phyloP scores from a whole-genome alignment of 2,797 vertebrate species.

The Darevskia mixta region DNA sequence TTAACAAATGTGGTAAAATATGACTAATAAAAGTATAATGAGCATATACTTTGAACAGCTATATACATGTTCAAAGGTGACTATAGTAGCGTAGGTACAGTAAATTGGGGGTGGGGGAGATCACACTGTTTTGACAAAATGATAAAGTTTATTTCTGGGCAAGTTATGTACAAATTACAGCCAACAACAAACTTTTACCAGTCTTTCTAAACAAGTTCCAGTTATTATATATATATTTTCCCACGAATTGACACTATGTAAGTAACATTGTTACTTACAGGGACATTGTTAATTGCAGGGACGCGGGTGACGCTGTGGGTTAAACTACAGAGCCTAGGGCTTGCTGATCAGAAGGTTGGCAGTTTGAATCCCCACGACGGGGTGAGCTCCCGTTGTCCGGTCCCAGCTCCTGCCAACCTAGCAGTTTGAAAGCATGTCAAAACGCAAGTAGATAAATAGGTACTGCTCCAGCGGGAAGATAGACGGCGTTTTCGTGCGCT shows the following conservation, averaged over 20 bases:
- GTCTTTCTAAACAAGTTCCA: constrained; percentile 8
- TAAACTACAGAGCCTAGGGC: too few species aligned
- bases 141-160: not conserved
- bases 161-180: not conserved
- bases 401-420: too few species aligned
- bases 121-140: constrained; percentile 41
- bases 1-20: constrained; percentile 59
- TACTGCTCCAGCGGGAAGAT: too few species aligned
- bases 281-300: too few species aligned
- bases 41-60: constrained; percentile 12
- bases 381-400: too few species aligned
- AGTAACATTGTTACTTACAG: not conserved
- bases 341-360: too few species aligned
- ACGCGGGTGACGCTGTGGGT: too few species aligned
- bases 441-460: too few species aligned
- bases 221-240: not conserved
- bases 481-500: too few species aligned
- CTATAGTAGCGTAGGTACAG: constrained; percentile 21
- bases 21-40: constrained; percentile 18
- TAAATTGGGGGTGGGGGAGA: constrained; percentile 29
- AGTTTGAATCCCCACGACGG: too few species aligned
- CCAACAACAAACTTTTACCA: not conserved
- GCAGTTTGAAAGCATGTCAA: too few species aligned
- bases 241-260: not conserved
- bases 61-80: not conserved